Evolutionary conservation across 1,140 invertebrate genomes (phyloP).

Genomic region (Trichoplusia ni): DNA sequence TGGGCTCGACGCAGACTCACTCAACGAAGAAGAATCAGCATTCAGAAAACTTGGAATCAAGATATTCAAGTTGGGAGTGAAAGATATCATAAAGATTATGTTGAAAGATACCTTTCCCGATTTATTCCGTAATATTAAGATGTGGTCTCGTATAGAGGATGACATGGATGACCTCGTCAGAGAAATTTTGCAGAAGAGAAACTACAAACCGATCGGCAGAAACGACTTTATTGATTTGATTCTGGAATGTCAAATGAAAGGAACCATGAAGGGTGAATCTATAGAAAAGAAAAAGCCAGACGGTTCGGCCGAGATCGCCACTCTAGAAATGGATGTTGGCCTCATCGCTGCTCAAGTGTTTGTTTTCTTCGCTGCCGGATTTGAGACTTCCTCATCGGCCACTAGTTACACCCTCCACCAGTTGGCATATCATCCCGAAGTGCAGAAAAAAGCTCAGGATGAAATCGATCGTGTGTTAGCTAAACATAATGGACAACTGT

Average conservation of each 20-base stretch:
- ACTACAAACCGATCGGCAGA: constrained; percentile 26
- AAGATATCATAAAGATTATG: background rate
- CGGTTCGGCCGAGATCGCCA: background rate
- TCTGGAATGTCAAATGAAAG: constrained; percentile 29
- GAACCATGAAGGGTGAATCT: constrained; percentile 22
- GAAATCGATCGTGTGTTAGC: constrained; percentile 24
- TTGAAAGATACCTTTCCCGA: constrained; percentile 22
- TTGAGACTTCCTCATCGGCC: constrained; percentile 33
- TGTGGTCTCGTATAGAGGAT: background rate
- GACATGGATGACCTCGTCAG: constrained; percentile 9
- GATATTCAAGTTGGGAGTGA: constrained; percentile 12
- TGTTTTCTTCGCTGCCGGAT: constrained; percentile 37
- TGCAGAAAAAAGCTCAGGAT: constrained; percentile 25
- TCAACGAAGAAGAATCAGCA: constrained; percentile 35
- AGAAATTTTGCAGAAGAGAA: constrained; percentile 24
- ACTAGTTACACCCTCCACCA: constrained; percentile 31
- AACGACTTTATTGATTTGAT: constrained; percentile 37
- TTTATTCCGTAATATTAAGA: background rate
- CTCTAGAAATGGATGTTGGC: constrained; percentile 15
- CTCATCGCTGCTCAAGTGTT: constrained; percentile 33
- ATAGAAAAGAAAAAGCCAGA: constrained; percentile 18
- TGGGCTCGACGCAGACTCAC: constrained; percentile 40
- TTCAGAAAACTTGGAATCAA: constrained; percentile 29
- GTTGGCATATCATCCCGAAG: constrained; percentile 24
- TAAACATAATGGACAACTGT: constrained; percentile 26